Conservation (phyloP, 2,797 vertebrate species). For the Synaphobranchus kaupii region DNA sequence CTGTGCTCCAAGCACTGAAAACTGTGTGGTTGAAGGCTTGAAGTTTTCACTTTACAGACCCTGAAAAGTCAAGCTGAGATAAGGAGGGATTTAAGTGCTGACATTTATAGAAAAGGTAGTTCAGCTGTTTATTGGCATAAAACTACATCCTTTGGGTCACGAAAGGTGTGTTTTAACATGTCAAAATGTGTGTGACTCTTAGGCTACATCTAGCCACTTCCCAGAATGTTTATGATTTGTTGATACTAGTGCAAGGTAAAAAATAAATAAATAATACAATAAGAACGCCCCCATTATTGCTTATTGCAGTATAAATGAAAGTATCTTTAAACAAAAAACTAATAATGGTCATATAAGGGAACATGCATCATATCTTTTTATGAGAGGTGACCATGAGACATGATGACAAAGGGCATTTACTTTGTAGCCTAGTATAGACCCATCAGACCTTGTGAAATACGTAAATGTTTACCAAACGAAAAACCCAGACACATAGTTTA, state of each 20-base stretch:
- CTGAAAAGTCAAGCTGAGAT: not conserved
- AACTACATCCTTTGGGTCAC: not conserved
- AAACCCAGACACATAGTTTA: not conserved
- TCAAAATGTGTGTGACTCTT: not conserved
- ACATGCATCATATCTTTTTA: not conserved
- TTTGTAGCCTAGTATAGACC: not conserved
- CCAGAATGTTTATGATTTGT: not conserved
- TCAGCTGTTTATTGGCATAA: not conserved
- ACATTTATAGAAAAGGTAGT: not conserved
- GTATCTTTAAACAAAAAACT: not conserved
- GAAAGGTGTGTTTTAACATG: not conserved
- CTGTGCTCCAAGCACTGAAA: not conserved
- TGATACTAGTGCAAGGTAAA: not conserved
- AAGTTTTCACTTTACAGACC: not conserved
- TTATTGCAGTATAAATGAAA: too few relatives aligned
- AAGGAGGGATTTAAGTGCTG: not conserved
- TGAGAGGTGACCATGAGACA: not conserved
- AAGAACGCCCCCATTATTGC: too few relatives aligned
- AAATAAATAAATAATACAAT: too few relatives aligned
- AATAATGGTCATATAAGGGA: not conserved
- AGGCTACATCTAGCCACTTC: not conserved
- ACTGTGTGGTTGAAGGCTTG: not conserved
- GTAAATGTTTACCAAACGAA: not conserved
- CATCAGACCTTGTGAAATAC: not conserved
- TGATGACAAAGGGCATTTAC: not conserved